Conservation (phyloP, 2,888 invertebrate genomes). For the Chirona hameri region DNA sequence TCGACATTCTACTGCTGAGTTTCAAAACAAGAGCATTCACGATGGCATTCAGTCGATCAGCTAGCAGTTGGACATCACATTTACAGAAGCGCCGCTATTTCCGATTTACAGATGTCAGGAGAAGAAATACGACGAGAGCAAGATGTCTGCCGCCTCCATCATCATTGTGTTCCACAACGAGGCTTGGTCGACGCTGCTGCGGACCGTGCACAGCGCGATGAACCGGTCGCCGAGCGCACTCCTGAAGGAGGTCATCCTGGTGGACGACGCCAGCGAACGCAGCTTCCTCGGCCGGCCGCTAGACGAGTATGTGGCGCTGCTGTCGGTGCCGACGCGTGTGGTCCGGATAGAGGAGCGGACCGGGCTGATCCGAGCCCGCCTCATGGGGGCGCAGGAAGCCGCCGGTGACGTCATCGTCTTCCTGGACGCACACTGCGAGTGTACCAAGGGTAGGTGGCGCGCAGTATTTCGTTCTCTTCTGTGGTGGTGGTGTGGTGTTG, state of each 20-base stretch:
- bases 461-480: too few relatives aligned
- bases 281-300: conserved; percentile 52
- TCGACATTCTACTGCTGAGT: too few relatives aligned
- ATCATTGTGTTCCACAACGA: conserved; percentile 99
- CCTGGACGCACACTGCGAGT: conserved; percentile 91
- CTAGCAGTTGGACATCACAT: not conserved
- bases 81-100: too few relatives aligned
- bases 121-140: conserved; percentile 53
- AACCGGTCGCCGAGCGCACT: conserved; percentile 74
- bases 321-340: conserved; percentile 62
- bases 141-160: conserved; percentile 75
- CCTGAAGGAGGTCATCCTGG: conserved; percentile 77
- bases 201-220: conserved; percentile 92
- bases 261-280: conserved; percentile 84
- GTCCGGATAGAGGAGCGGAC: conserved; percentile 63
- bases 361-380: conserved; percentile 76
- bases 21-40: too few relatives aligned
- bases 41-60: not conserved
- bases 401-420: conserved; percentile 74
- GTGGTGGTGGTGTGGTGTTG: too few relatives aligned
- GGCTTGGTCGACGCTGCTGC: conserved; percentile 93
- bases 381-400: conserved; percentile 70
- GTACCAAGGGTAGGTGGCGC: conserved; percentile 64
- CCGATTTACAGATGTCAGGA: conserved; percentile 57
- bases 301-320: conserved; percentile 61